Percentiles rank a stretch among this genome's conserved stretches.
Evolutionary conservation across 2,797 vertebrate genomes (phyloP).

Genomic region (Pipistrellus pipistrellus): DNA sequence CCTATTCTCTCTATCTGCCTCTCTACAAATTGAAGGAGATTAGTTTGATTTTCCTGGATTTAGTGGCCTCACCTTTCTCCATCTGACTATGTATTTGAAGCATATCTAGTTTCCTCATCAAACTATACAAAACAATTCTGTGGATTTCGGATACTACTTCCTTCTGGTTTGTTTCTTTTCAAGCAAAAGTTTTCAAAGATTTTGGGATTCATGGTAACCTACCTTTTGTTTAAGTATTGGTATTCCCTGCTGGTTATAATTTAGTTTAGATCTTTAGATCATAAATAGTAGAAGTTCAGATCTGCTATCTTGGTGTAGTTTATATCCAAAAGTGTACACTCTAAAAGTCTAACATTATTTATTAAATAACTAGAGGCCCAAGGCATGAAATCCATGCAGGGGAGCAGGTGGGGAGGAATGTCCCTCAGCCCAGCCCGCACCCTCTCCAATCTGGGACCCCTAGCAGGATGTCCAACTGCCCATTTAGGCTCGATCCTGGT

Average conservation of each 20-base stretch:
- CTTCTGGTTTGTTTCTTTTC: not conserved
- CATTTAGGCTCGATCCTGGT: too few relatives aligned
- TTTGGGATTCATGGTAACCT: not conserved
- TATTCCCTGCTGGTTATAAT: not conserved
- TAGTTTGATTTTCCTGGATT: not conserved
- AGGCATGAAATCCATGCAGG: too few relatives aligned
- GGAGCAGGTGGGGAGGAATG: too few relatives aligned
- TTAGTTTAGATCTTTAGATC: not conserved
- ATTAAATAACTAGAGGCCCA: not conserved
- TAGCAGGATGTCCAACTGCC: too few relatives aligned
- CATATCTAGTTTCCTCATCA: not conserved
- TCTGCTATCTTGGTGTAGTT: not conserved
- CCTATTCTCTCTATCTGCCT: not conserved
- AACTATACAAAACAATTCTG: not conserved
- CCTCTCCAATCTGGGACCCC: too few relatives aligned
- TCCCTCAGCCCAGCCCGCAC: too few relatives aligned
- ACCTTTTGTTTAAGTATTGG: not conserved
- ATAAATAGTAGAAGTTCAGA: not conserved
- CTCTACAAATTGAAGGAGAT: not conserved
- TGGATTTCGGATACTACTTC: not conserved
- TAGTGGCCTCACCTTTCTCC: not conserved
- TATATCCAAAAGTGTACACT: not conserved
- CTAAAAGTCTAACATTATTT: constrained; percentile 1
- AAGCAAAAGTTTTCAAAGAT: constrained; percentile 15
- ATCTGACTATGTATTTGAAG: not conserved